phyloP scores from a whole-genome alignment of 2,888 invertebrate genomes.

The Lampropteryx suffumata region DNA sequence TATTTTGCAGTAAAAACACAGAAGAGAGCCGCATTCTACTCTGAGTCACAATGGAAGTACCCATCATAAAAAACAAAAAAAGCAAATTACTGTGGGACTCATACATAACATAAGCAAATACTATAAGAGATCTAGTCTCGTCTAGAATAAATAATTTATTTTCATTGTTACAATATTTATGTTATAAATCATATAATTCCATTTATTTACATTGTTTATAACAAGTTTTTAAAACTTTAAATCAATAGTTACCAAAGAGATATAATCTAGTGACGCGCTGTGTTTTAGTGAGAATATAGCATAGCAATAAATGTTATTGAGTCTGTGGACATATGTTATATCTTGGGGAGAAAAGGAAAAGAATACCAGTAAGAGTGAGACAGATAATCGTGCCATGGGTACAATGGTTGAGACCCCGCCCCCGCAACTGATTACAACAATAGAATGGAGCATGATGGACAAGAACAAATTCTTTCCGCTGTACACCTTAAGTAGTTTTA shows the following conservation, averaged over 20 bases:
- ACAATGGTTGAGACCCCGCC: slow-evolving; percentile 83
- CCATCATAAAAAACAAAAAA: slow-evolving; percentile 39
- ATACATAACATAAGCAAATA: slow-evolving; percentile 33
- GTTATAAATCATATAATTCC: slow-evolving; percentile 29
- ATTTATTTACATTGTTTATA: slow-evolving; percentile 42
- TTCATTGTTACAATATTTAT: slow-evolving; percentile 20
- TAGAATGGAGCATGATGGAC: slow-evolving; percentile 99
- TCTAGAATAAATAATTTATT: slow-evolving; percentile 26
- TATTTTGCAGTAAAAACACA: slow-evolving; percentile 11
- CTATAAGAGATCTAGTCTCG: slow-evolving; percentile 47
- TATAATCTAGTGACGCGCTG: slow-evolving; percentile 1
- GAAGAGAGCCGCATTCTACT: slow-evolving; percentile 10
- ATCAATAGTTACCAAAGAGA: slow-evolving; percentile 53
- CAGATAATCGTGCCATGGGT: slow-evolving; percentile 49
- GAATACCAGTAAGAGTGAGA: slow-evolving; percentile 31
- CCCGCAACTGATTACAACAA: slow-evolving; percentile 88
- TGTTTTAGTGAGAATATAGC: slow-evolving; percentile 26
- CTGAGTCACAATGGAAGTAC: slow-evolving; percentile 60
- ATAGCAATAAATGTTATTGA: slow-evolving; percentile 49
- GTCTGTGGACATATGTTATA: too few relatives aligned
- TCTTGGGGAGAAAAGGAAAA: too few relatives aligned
- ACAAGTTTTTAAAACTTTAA: slow-evolving; percentile 42
- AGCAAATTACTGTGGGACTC: slow-evolving; percentile 40
- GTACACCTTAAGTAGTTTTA: slow-evolving; percentile 94
- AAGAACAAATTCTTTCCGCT: slow-evolving; percentile 96